These are phyloP conservation scores for Muraenolepis orangiensis DNA, from an alignment of 2,797 vertebrate species.

Conservation along the genomic window DNA sequence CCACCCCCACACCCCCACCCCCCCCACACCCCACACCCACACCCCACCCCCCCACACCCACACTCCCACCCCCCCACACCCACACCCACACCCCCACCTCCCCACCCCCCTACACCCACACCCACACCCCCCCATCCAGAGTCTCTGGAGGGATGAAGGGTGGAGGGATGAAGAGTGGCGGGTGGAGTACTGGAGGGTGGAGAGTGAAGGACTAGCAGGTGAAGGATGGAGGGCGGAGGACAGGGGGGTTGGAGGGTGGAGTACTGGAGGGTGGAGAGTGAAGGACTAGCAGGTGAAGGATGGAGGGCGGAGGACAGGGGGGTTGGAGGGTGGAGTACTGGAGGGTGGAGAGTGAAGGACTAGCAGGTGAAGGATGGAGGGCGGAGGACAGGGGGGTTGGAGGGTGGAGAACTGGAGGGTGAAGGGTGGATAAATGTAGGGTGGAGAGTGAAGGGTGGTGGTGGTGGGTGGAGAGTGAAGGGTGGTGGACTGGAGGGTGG, in stretches of 20 bases:
- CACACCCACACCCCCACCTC: no score
- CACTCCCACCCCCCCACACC: no score
- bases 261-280: background rate
- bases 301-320: no score
- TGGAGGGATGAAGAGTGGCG: background rate
- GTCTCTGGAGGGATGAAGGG: conserved; percentile 4
- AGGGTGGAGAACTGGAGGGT: background rate
- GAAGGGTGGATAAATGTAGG: background rate
- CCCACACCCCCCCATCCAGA: background rate
- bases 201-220: background rate
- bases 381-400: background rate
- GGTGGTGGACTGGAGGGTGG: background rate
- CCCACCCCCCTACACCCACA: no score
- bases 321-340: background rate
- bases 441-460: background rate
- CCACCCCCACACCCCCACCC: no score
- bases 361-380: background rate
- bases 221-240: background rate
- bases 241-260: background rate
- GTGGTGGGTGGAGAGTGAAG: background rate
- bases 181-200: background rate
- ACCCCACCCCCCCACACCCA: no score
- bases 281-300: background rate
- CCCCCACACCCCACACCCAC: no score
- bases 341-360: background rate